Percentiles rank a stretch among this genome's conserved stretches.
Evolutionary conservation across 1,140 invertebrate genomes (phyloP).

Genomic region (Drosophila yakuba): DNA sequence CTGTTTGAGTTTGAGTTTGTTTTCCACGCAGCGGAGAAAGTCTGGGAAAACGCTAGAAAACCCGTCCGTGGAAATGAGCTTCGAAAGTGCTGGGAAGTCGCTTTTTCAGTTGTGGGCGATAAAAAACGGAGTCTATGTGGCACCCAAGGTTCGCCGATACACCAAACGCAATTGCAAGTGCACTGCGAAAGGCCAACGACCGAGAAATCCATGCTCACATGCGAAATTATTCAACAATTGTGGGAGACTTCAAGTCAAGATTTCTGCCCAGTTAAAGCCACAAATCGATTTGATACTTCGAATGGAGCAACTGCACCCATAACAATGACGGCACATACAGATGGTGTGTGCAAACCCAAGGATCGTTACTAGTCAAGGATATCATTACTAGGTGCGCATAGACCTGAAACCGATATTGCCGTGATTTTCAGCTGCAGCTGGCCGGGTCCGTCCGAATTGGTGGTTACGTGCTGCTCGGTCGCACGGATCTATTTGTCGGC

Average conservation of each 20-base stretch:
- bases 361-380: no score
- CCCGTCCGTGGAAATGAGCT: conserved; percentile 55
- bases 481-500: conserved; percentile 53
- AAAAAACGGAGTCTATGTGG: conserved; percentile 32
- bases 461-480: conserved; percentile 11
- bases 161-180: conserved; percentile 4
- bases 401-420: neutral
- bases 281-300: neutral
- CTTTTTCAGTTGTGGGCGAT: conserved; percentile 12
- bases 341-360: no score
- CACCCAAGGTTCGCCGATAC: conserved; percentile 19
- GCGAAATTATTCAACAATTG: conserved; percentile 2
- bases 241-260: neutral
- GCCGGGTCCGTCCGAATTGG: conserved; percentile 17
- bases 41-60: conserved; percentile 62
- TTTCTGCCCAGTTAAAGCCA: neutral
- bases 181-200: conserved; percentile 16
- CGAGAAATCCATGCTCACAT: neutral
- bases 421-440: conserved; percentile 28
- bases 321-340: no score
- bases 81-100: conserved; percentile 33
- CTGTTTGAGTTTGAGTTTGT: neutral
- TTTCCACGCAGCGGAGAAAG: conserved; percentile 60
- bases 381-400: no score
- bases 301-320: no score